Evolutionary conservation across 2,113 vertebrate species (phyloP).

Genomic region (Anser brachyrhynchus): DNA sequence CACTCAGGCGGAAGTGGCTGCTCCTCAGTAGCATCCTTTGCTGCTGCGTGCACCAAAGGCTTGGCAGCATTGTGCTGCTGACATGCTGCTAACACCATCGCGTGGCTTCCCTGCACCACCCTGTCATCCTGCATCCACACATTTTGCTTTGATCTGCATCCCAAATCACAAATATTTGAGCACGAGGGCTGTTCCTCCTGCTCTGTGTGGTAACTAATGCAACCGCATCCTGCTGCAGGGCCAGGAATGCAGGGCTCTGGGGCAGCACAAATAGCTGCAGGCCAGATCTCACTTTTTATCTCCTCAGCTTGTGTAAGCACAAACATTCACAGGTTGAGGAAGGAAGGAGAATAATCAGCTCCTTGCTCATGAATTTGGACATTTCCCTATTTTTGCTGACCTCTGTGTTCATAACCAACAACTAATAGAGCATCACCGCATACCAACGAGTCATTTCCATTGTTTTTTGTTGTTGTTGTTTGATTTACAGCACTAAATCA

Average conservation of each 20-base stretch:
- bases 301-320: not conserved
- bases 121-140: accelerated
- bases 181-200: not conserved
- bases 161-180: not conserved
- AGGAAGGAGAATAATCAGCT: not conserved
- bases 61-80: accelerated
- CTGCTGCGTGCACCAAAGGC: not conserved
- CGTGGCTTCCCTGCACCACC: accelerated
- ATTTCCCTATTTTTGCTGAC: not conserved
- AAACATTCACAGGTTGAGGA: not conserved
- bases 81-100: not conserved
- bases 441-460: not conserved
- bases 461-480: not conserved
- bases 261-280: not conserved
- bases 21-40: not conserved
- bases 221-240: accelerated
- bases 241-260: not conserved
- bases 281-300: not conserved
- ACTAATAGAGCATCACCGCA: not conserved
- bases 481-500: not conserved
- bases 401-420: not conserved
- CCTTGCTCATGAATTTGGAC: not conserved
- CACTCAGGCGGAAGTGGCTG: not conserved
- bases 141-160: not conserved
- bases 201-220: not conserved